Percentiles rank a stretch among this genome's conserved stretches.
Conservation (phyloP, 2,797 vertebrate genomes). For the Alcedo quadribrachys region DNA sequence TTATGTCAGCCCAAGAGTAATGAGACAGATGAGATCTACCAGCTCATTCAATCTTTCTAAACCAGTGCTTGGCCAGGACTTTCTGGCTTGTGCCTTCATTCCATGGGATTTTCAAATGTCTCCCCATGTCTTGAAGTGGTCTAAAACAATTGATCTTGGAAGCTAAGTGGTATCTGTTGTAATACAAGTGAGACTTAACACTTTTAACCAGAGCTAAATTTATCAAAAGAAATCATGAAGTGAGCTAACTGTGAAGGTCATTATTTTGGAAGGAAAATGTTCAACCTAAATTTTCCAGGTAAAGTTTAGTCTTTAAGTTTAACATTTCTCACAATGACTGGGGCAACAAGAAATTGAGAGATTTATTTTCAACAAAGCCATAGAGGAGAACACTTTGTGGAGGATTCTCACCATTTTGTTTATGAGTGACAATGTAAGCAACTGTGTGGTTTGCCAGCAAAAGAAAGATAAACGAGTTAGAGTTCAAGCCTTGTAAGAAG, state of each 20-base stretch:
- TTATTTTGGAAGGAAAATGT: neutral
- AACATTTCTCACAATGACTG: neutral
- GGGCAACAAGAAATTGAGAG: neutral
- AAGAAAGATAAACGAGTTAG: neutral
- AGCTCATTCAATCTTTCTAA: neutral
- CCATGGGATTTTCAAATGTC: neutral
- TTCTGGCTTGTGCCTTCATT: neutral
- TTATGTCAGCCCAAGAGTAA: neutral
- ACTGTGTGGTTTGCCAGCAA: neutral
- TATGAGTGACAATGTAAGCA: neutral
- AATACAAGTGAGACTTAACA: neutral
- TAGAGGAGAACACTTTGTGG: neutral
- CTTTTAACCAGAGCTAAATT: neutral
- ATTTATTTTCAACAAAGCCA: neutral
- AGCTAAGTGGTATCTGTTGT: neutral
- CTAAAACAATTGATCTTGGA: neutral
- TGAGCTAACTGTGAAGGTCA: neutral
- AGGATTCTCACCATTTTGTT: neutral
- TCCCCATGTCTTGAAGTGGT: neutral
- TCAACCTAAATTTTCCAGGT: no score
- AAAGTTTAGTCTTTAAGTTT: neutral
- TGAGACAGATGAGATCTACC: neutral
- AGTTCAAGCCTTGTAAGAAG: constrained; percentile 2
- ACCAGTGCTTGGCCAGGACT: neutral
- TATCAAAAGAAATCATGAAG: neutral